Evolutionary conservation across 2,888 invertebrate species (phyloP).

Genomic region (Brenthis daphne): DNA sequence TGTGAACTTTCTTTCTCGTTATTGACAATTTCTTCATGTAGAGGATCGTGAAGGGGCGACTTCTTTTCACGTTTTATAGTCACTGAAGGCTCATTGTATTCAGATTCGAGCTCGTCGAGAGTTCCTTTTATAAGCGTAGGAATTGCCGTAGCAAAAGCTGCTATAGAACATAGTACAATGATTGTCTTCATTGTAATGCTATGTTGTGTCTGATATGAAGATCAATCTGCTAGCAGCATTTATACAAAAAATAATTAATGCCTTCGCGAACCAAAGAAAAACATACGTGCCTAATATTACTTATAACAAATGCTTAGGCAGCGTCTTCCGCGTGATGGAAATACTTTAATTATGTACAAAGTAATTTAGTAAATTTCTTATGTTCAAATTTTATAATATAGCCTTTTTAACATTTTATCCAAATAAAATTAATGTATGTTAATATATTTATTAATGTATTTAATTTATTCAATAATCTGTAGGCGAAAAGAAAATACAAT

Average conservation of each 20-base stretch:
- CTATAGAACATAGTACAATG: constrained; percentile 63
- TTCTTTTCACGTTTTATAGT: constrained; percentile 55
- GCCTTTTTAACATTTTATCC: neutral
- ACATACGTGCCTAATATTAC: constrained; percentile 60
- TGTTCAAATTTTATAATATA: neutral
- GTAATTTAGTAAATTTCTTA: neutral
- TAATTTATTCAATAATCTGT: too few species aligned
- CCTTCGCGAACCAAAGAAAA: constrained; percentile 41
- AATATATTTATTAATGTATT: too few species aligned
- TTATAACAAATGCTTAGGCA: constrained; percentile 51
- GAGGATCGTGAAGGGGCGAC: constrained; percentile 48
- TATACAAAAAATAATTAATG: constrained; percentile 59
- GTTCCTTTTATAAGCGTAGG: constrained; percentile 54
- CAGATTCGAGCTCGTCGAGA: constrained; percentile 41
- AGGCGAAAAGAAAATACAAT: too few species aligned
- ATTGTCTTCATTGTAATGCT: constrained; percentile 68
- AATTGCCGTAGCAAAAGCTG: constrained; percentile 57
- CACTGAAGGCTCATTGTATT: constrained; percentile 41
- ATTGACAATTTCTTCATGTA: constrained; percentile 30
- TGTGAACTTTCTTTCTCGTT: constrained; percentile 25
- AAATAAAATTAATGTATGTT: neutral
- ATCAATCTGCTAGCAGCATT: constrained; percentile 49
- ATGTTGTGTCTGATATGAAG: constrained; percentile 56
- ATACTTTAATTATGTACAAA: constrained; percentile 9
- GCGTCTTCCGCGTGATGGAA: constrained; percentile 48